Evolutionary conservation across 2,113 vertebrate genomes (phyloP).

Genomic region (Misgurnus anguillicaudatus): DNA sequence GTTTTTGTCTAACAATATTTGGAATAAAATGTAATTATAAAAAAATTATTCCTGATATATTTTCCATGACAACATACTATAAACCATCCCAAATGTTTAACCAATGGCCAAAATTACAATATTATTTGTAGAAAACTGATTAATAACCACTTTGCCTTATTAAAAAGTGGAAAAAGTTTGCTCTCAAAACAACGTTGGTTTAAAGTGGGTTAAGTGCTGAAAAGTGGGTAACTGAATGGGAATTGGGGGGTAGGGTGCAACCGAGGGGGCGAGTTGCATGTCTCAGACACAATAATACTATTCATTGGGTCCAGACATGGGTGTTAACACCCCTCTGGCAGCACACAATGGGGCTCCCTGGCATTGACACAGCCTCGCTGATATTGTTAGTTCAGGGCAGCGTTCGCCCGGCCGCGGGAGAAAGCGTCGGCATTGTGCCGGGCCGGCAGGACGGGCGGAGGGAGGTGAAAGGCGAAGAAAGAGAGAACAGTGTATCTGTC

Average conservation of each 20-base stretch:
- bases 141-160: not conserved
- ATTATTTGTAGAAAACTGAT: not conserved
- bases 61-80: not conserved
- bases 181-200: not conserved
- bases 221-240: slow-evolving; percentile 38
- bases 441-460: slow-evolving; percentile 74
- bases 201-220: slow-evolving; percentile 61
- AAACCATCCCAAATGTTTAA: not conserved
- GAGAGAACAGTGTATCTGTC: slow-evolving; percentile 74
- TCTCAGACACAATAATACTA: slow-evolving; percentile 87
- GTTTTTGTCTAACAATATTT: not conserved
- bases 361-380: slow-evolving; percentile 77
- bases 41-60: no score
- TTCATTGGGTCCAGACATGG: slow-evolving; percentile 82
- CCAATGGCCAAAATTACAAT: not conserved
- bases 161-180: not conserved
- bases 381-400: slow-evolving; percentile 82
- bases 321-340: slow-evolving; percentile 83
- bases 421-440: slow-evolving; percentile 78
- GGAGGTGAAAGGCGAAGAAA: slow-evolving; percentile 76
- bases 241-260: slow-evolving; percentile 62
- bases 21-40: no score
- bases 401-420: slow-evolving; percentile 74
- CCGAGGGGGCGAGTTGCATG: slow-evolving; percentile 71
- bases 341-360: slow-evolving; percentile 81